Evolutionary conservation across 2,888 invertebrate species (phyloP).

Genomic region (Habrosyne pyritoides): DNA sequence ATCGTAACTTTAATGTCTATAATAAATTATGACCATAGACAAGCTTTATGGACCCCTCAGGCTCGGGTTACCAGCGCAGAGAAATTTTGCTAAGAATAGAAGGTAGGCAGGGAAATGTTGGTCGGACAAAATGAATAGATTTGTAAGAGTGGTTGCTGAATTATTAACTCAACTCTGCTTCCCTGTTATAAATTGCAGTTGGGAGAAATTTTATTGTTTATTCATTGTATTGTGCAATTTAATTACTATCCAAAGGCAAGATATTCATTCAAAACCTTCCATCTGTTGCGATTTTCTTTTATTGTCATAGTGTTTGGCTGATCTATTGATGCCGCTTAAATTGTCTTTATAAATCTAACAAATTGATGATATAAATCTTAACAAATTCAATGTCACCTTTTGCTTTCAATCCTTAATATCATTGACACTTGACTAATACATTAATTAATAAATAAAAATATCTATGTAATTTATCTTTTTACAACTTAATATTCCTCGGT

Average conservation of each 20-base stretch:
- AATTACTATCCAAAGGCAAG: neutral
- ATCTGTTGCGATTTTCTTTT: too few species aligned
- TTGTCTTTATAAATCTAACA: too few species aligned
- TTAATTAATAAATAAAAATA: neutral
- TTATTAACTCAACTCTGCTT: constrained; percentile 2
- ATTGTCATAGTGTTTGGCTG: too few species aligned
- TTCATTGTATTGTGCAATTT: neutral
- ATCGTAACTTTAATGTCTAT: constrained; percentile 39
- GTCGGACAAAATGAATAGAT: neutral
- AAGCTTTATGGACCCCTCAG: constrained; percentile 27
- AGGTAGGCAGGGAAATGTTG: neutral
- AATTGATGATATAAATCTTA: neutral
- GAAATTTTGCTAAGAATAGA: constrained; percentile 25
- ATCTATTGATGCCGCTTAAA: too few species aligned
- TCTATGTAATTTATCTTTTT: neutral
- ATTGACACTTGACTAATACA: neutral
- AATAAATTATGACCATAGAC: constrained; percentile 39
- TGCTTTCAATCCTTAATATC: neutral
- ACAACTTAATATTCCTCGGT: neutral
- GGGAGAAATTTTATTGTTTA: neutral
- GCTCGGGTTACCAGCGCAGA: constrained; percentile 31
- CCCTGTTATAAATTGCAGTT: neutral
- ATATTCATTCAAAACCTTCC: too few species aligned
- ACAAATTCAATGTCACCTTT: neutral
- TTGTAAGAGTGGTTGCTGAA: neutral